These are phyloP conservation scores for Lathronympha strigana DNA, from an alignment of 2,888 invertebrate species.

Conservation along the genomic window DNA sequence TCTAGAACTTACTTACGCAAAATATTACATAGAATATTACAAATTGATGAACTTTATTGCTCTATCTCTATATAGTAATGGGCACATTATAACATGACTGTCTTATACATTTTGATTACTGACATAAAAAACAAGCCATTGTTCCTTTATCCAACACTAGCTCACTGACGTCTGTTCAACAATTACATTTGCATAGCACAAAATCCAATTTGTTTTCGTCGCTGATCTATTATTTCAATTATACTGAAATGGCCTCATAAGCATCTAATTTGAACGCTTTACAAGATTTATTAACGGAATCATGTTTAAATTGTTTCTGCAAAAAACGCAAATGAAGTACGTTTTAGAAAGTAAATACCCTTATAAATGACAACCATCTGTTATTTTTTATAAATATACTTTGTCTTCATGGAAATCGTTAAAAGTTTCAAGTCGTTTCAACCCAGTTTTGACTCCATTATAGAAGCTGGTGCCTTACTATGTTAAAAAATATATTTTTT, in stretches of 20 bases:
- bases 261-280: conserved; percentile 45
- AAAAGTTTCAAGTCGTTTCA: background rate
- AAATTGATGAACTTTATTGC: no score
- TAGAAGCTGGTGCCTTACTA: no score
- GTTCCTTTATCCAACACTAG: background rate
- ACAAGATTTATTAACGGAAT: conserved; percentile 34
- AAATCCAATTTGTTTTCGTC: conserved; percentile 22
- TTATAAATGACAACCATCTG: conserved; percentile 28
- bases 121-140: background rate
- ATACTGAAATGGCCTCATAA: conserved; percentile 42
- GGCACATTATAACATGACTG: no score
- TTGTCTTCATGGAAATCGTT: background rate
- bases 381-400: background rate
- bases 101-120: no score
- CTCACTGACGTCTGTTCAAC: background rate
- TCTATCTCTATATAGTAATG: no score
- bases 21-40: no score
- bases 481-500: no score
- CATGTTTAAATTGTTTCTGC: conserved; percentile 28
- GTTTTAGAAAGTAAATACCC: conserved; percentile 26
- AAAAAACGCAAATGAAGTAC: conserved; percentile 32
- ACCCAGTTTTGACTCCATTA: no score
- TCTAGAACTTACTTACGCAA: no score
- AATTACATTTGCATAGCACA: conserved; percentile 12
- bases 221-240: conserved; percentile 42